These are phyloP conservation scores for Poecilia gillii DNA, from an alignment of 2,797 vertebrate species.

Conservation along the genomic window DNA sequence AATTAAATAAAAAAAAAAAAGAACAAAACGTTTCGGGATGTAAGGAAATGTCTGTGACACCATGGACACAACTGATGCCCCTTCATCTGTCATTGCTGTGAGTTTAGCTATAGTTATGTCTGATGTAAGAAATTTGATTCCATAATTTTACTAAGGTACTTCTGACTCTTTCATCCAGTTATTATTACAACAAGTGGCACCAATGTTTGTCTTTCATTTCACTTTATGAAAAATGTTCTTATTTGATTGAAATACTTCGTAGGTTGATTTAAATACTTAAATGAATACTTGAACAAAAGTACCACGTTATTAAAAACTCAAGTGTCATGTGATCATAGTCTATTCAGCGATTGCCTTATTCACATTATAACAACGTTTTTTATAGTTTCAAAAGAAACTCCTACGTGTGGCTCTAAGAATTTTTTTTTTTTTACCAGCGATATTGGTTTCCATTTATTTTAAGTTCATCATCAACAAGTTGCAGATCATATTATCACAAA, in stretches of 20 bases:
- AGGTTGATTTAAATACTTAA: neutral
- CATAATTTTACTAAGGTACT: neutral
- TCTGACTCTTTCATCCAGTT: neutral
- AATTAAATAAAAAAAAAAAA: neutral
- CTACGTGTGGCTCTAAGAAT: neutral
- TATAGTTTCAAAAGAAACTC: neutral
- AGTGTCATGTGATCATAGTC: neutral
- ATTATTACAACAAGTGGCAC: neutral
- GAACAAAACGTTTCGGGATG: neutral
- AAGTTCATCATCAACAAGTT: neutral
- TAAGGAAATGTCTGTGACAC: neutral
- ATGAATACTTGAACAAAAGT: neutral
- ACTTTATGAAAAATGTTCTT: neutral
- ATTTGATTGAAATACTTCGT: neutral
- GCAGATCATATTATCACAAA: neutral
- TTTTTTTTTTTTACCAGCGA: neutral
- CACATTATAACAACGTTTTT: neutral
- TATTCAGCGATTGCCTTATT: neutral
- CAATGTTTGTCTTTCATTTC: neutral
- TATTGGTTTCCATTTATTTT: neutral
- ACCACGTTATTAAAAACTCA: neutral
- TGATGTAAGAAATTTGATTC: neutral
- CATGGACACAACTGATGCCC: neutral
- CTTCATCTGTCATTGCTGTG: neutral
- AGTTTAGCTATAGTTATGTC: neutral